Evolutionary conservation across 2,113 vertebrate species (phyloP).

Genomic region (Nestor notabilis): DNA sequence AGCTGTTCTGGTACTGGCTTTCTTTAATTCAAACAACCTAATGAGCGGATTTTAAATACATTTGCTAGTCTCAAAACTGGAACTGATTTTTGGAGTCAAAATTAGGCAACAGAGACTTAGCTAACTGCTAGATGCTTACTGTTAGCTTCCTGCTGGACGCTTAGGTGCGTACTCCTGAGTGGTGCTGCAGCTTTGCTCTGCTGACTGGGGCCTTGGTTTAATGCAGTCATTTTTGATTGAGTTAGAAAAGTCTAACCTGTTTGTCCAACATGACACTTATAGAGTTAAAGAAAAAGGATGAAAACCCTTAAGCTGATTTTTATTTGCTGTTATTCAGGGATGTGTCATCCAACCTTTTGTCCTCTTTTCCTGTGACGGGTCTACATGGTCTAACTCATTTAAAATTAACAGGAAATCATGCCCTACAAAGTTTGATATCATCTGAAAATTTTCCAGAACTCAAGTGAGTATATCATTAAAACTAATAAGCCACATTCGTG

Average conservation of each 20-base stretch:
- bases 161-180: neutral
- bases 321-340: slow-evolving; percentile 83
- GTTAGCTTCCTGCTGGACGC: neutral
- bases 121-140: neutral
- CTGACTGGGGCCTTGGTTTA: neutral
- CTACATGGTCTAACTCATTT: slow-evolving; percentile 92
- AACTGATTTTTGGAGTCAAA: neutral
- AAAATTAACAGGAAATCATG: slow-evolving; percentile 91
- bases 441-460: slow-evolving; percentile 90
- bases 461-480: slow-evolving; percentile 85
- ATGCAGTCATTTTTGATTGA: slow-evolving; percentile 3
- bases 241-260: slow-evolving; percentile 12
- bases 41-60: neutral
- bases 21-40: neutral
- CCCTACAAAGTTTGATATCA: slow-evolving; percentile 86
- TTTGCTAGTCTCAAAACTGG: neutral
- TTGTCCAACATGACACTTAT: slow-evolving; percentile 27
- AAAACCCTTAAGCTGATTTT: slow-evolving; percentile 55
- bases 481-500: slow-evolving; percentile 78
- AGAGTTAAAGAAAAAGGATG: slow-evolving; percentile 37
- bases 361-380: slow-evolving; percentile 87
- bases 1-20: neutral
- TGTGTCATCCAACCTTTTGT: slow-evolving; percentile 91
- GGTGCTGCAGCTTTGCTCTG: neutral
- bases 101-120: neutral